A percentile compares a stretch with the other conserved stretches of the same genome.
Evolutionary conservation across 2,888 invertebrate genomes (phyloP).

Genomic region (Aphidoletes aphidimyza): DNA sequence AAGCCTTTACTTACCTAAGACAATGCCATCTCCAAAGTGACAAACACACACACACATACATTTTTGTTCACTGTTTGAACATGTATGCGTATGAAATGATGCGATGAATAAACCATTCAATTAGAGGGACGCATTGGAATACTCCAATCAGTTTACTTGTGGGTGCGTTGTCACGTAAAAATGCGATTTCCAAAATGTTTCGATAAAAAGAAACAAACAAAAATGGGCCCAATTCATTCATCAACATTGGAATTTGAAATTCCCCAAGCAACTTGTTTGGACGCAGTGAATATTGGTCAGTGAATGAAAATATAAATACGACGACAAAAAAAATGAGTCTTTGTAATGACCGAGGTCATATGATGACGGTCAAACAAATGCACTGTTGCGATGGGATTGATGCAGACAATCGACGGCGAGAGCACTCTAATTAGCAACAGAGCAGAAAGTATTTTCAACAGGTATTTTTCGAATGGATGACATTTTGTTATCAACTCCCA

Average conservation of each 20-base stretch:
- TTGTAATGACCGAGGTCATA: conserved; percentile 1
- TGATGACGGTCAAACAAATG: background rate
- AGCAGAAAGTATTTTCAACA: no score
- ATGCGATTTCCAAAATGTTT: background rate
- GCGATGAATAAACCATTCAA: conserved; percentile 10
- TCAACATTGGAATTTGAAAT: background rate
- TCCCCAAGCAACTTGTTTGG: background rate
- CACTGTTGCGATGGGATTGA: background rate
- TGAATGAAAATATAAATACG: background rate
- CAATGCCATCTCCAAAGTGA: background rate
- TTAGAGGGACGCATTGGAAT: background rate
- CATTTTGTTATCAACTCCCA: no score
- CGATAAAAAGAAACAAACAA: background rate
- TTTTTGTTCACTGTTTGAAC: no score
- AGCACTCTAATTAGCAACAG: no score
- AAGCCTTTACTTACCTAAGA: background rate
- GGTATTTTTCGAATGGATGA: no score
- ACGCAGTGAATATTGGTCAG: background rate
- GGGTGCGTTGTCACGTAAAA: conserved; percentile 14
- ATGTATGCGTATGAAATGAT: background rate
- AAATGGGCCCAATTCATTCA: background rate
- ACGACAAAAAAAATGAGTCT: background rate
- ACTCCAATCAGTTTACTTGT: background rate
- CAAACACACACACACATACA: background rate
- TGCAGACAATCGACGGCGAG: no score